Evolutionary conservation across 2,113 vertebrate species (phyloP).

Genomic region (Macrotis lagotis): DNA sequence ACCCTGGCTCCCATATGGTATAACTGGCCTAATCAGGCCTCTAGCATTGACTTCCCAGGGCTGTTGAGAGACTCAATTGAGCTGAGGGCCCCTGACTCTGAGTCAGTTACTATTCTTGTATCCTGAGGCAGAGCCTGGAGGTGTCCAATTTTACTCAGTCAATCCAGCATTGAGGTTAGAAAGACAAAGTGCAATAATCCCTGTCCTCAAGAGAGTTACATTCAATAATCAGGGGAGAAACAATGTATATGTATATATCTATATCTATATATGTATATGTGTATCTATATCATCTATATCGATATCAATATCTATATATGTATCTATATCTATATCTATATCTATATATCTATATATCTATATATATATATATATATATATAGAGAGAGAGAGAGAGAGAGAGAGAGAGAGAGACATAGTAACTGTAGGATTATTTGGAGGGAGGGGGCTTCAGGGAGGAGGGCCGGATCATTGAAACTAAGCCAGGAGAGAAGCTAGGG

Average conservation of each 20-base stretch:
- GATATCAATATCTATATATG: too few relatives aligned
- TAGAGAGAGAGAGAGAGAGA: too few relatives aligned
- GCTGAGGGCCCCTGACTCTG: not conserved
- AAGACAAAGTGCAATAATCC: not conserved
- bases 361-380: too few relatives aligned
- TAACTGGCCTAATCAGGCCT: not conserved
- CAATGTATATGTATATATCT: rapidly evolving
- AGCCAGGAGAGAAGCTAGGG: not conserved
- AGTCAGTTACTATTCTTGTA: not conserved
- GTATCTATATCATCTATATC: too few relatives aligned
- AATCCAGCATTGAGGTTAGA: not conserved
- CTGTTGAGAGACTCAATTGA: not conserved
- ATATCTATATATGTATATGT: too few relatives aligned
- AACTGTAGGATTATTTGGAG: not conserved
- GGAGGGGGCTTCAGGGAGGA: not conserved
- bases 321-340: too few relatives aligned
- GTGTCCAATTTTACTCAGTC: not conserved
- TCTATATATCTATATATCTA: too few relatives aligned
- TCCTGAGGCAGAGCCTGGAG: not conserved
- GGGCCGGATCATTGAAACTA: not conserved
- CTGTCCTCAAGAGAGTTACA: not conserved
- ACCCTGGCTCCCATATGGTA: not conserved
- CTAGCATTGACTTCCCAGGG: conserved; percentile 7
- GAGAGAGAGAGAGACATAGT: too few relatives aligned
- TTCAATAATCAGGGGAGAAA: not conserved